A percentile compares a stretch with the other conserved stretches of the same genome.
These are phyloP conservation scores for Caenorhabditis inopinata DNA, from an alignment of 1,140 invertebrate species.

Conservation along the genomic window DNA sequence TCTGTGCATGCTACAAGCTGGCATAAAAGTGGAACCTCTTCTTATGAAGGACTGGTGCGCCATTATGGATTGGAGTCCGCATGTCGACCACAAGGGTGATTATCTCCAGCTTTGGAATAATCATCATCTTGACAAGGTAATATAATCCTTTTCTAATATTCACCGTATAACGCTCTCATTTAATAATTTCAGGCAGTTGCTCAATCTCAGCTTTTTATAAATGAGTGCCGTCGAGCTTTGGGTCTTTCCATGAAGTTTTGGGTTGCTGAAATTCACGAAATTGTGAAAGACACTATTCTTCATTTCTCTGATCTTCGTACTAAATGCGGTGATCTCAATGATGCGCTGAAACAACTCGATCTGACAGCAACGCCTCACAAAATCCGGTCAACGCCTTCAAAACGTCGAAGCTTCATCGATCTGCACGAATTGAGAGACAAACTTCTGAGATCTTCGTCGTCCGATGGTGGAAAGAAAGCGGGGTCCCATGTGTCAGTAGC, in stretches of 20 bases:
- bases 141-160: too few species aligned
- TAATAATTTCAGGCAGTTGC: slow-evolving; percentile 53
- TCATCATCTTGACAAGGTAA: slow-evolving; percentile 62
- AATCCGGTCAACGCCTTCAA: slow-evolving; percentile 65
- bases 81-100: slow-evolving; percentile 65
- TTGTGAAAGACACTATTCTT: slow-evolving; percentile 66
- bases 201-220: slow-evolving; percentile 65
- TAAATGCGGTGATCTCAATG: slow-evolving; percentile 65
- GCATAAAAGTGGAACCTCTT: slow-evolving; percentile 64
- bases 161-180: neutral
- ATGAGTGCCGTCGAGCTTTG: slow-evolving; percentile 63
- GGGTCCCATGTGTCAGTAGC: slow-evolving; percentile 66
- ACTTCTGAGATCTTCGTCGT: slow-evolving; percentile 54
- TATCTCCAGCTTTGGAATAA: slow-evolving; percentile 65
- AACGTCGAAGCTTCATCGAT: slow-evolving; percentile 64
- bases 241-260: slow-evolving; percentile 67
- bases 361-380: slow-evolving; percentile 66
- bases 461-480: slow-evolving; percentile 58
- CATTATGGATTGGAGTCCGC: slow-evolving; percentile 66
- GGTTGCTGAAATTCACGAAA: slow-evolving; percentile 66
- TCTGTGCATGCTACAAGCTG: slow-evolving; percentile 65
- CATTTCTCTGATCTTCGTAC: slow-evolving; percentile 62
- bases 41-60: slow-evolving; percentile 66
- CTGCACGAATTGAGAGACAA: slow-evolving; percentile 64
- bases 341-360: slow-evolving; percentile 65